phyloP scores from a whole-genome alignment of 2,797 vertebrate species.

The Tadarida brasiliensis region DNA sequence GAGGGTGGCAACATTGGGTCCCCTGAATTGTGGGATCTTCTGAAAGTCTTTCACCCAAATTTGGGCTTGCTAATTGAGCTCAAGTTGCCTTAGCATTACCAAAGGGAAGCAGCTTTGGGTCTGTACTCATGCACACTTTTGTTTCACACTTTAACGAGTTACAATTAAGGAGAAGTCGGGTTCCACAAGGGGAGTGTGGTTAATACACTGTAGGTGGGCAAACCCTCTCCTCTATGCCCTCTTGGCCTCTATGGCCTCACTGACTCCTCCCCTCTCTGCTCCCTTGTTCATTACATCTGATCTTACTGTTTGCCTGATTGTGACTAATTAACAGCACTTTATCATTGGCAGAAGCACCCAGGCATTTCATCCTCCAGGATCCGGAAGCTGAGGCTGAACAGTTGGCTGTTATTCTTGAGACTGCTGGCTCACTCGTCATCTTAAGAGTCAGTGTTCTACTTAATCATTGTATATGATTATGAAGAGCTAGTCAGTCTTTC shows the following conservation, averaged over 20 bases:
- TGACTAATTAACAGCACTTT: neutral
- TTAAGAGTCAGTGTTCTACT: neutral
- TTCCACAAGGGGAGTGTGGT: neutral
- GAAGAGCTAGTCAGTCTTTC: neutral
- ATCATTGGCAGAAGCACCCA: neutral
- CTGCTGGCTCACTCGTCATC: neutral
- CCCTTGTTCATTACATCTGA: neutral
- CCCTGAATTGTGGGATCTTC: too few relatives aligned
- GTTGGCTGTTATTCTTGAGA: neutral
- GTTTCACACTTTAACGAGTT: neutral
- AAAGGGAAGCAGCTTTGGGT: neutral
- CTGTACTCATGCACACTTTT: neutral
- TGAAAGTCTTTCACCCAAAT: neutral
- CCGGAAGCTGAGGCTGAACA: neutral
- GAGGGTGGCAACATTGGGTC: too few relatives aligned
- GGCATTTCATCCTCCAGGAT: neutral
- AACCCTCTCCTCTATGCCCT: too few relatives aligned
- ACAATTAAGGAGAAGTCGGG: neutral
- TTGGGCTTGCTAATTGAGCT: neutral
- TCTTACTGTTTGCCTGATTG: neutral
- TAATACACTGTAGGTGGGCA: too few relatives aligned
- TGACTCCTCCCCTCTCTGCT: neutral
- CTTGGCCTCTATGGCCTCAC: rapidly evolving
- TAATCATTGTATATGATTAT: neutral
- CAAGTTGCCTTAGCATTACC: too few relatives aligned